Evolutionary conservation across 2,888 invertebrate species (phyloP).

Genomic region (Anoplius nigerrimus): DNA sequence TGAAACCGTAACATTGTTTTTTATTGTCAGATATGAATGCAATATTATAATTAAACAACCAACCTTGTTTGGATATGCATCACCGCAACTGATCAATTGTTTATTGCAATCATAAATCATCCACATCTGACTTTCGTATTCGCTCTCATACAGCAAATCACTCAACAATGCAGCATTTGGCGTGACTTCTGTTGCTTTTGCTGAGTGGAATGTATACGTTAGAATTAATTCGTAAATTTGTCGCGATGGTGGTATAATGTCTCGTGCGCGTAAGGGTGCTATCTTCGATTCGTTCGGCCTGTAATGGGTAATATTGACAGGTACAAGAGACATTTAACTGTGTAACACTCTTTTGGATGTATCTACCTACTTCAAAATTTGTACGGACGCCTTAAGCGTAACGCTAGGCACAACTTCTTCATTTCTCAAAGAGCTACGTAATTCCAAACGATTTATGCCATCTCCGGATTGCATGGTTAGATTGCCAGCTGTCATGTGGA

Average conservation of each 20-base stretch:
- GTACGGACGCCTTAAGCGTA: constrained; percentile 85
- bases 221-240: constrained; percentile 94
- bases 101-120: constrained; percentile 95
- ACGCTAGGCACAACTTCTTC: constrained; percentile 89
- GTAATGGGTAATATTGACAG: constrained; percentile 52
- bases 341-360: neutral
- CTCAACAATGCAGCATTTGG: constrained; percentile 88
- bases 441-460: constrained; percentile 84
- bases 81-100: constrained; percentile 89
- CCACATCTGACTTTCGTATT: constrained; percentile 97
- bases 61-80: constrained; percentile 91
- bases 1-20: constrained; percentile 69
- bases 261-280: constrained; percentile 85
- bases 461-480: constrained; percentile 85
- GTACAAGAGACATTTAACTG: constrained; percentile 5
- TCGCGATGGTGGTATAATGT: constrained; percentile 89
- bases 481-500: constrained; percentile 81
- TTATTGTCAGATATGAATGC: neutral
- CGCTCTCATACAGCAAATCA: constrained; percentile 94
- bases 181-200: constrained; percentile 88
- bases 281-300: constrained; percentile 91
- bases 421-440: constrained; percentile 81
- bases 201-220: constrained; percentile 89
- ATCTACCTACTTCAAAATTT: constrained; percentile 79
- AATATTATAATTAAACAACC: constrained; percentile 43